Evolutionary conservation across 2,888 invertebrate genomes (phyloP).

Genomic region (Hydroisotoma schaefferi): DNA sequence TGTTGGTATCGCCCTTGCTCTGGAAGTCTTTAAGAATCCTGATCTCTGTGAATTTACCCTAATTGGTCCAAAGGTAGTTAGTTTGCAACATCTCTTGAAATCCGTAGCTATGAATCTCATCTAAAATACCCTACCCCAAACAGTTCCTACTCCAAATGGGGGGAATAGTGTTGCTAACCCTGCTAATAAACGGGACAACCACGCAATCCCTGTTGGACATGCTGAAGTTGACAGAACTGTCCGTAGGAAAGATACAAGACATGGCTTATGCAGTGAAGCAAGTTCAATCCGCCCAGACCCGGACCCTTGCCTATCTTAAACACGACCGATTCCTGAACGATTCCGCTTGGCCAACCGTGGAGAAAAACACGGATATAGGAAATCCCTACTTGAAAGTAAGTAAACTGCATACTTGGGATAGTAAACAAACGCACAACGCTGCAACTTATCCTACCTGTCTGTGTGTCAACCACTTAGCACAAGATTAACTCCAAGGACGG

Average conservation of each 20-base stretch:
- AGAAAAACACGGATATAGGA: constrained; percentile 57
- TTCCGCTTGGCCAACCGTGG: constrained; percentile 62
- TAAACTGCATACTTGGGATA: background rate
- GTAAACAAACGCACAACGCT: background rate
- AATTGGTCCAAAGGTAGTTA: constrained; percentile 37
- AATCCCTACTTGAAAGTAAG: constrained; percentile 58
- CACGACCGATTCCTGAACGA: constrained; percentile 64
- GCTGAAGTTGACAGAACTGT: constrained; percentile 58
- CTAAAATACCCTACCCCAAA: no score
- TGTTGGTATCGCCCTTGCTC: constrained; percentile 57
- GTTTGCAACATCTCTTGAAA: background rate
- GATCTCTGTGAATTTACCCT: constrained; percentile 44
- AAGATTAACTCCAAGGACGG: no score
- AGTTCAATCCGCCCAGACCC: constrained; percentile 55
- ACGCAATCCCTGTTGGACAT: constrained; percentile 57
- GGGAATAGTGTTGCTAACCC: constrained; percentile 59
- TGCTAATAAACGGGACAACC: constrained; percentile 61
- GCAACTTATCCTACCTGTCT: background rate
- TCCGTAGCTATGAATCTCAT: background rate
- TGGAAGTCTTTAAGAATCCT: constrained; percentile 57
- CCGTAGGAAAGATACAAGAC: constrained; percentile 58
- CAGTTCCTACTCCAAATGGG: constrained; percentile 59
- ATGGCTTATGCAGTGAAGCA: constrained; percentile 60
- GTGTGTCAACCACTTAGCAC: background rate
- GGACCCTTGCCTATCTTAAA: constrained; percentile 59